Evolutionary conservation across 2,888 invertebrate species (phyloP).

Genomic region (Tenthredo livida): DNA sequence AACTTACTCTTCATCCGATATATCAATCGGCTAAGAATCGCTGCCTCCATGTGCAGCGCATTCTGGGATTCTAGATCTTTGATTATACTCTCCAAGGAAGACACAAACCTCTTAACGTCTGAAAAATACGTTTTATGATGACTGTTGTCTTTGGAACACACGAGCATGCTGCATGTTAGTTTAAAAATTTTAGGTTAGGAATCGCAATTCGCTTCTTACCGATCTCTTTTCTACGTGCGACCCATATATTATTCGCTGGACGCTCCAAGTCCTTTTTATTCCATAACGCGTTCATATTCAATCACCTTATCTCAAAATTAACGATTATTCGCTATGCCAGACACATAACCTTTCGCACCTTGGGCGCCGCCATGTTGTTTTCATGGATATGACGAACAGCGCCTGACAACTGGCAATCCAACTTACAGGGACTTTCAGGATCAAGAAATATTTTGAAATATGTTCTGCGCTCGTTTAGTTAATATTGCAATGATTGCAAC

Average conservation of each 20-base stretch:
- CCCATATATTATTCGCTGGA: constrained; percentile 69
- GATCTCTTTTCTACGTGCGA: constrained; percentile 60
- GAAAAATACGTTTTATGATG: constrained; percentile 7
- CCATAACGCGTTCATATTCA: constrained; percentile 70
- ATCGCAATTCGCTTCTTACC: constrained; percentile 61
- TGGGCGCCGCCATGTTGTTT: constrained; percentile 42
- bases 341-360: background rate
- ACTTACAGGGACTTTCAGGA: background rate
- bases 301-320: background rate
- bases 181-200: constrained; percentile 30
- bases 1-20: constrained; percentile 83
- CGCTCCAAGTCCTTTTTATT: constrained; percentile 68
- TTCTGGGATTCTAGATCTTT: constrained; percentile 74
- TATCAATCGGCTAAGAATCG: constrained; percentile 80
- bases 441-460: background rate
- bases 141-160: background rate
- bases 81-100: constrained; percentile 60
- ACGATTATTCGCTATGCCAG: background rate
- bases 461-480: background rate
- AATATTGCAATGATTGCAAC: background rate
- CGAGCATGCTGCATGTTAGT: background rate
- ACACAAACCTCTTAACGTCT: constrained; percentile 65
- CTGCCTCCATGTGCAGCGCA: constrained; percentile 80
- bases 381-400: background rate
- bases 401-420: constrained; percentile 4